These are phyloP conservation scores for Orientallactaga bullata DNA, from an alignment of 2,113 vertebrate genomes.

Conservation along the genomic window DNA sequence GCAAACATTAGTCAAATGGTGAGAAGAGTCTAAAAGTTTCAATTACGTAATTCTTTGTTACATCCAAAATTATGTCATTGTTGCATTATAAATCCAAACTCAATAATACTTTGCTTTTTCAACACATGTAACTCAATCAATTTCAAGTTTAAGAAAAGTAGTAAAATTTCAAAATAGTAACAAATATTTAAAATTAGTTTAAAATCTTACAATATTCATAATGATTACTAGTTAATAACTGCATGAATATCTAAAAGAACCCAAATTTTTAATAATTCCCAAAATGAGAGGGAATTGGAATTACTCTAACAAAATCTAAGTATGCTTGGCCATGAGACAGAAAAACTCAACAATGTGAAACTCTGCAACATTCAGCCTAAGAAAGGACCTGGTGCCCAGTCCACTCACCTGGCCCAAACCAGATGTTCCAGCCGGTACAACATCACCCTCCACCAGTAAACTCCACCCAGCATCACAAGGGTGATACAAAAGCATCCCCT, in stretches of 20 bases:
- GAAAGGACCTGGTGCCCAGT: too few species aligned
- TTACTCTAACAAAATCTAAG: neutral
- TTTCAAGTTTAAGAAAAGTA: constrained; percentile 35
- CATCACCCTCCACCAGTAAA: too few species aligned
- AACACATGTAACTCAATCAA: neutral
- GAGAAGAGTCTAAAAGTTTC: neutral
- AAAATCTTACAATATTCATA: neutral
- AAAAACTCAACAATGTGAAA: too few species aligned
- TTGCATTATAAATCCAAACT: neutral
- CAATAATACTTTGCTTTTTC: neutral
- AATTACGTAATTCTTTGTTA: neutral
- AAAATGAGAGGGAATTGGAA: neutral
- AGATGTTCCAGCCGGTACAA: too few species aligned
- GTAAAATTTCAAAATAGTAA: neutral
- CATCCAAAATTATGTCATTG: neutral
- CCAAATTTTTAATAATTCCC: neutral
- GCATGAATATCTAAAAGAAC: neutral
- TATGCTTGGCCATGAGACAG: too few species aligned
- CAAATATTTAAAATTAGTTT: neutral
- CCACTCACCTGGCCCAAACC: too few species aligned
- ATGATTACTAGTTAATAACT: neutral
- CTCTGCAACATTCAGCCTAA: too few species aligned
- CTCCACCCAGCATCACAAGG: too few species aligned
- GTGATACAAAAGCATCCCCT: too few species aligned
- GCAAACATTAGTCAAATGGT: neutral